These are phyloP conservation scores for Lacerta agilis DNA, from an alignment of 2,797 vertebrate species.

Conservation along the genomic window DNA sequence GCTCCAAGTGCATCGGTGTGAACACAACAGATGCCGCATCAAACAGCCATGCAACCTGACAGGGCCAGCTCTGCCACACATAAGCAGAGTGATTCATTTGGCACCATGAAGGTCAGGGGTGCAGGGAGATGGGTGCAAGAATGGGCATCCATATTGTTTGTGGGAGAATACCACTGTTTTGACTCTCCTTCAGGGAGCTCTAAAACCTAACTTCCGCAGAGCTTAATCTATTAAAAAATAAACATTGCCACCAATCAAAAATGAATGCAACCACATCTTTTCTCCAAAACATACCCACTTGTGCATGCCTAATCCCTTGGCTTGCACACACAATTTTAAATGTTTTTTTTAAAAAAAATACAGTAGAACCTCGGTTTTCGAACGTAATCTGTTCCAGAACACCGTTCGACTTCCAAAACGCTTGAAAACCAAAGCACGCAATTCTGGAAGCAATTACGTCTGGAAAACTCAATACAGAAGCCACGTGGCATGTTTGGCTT, in stretches of 20 bases:
- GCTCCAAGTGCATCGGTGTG: background rate
- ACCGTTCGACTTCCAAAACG: too few relatives aligned
- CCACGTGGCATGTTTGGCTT: rapidly evolving
- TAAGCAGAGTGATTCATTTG: background rate
- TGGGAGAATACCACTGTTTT: background rate
- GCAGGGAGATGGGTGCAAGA: background rate
- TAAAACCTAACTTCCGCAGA: background rate
- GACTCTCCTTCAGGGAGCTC: background rate
- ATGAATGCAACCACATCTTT: too few relatives aligned
- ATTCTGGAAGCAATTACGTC: too few relatives aligned
- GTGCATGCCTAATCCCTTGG: background rate
- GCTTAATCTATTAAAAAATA: background rate
- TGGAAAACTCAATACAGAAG: too few relatives aligned
- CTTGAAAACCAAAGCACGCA: too few relatives aligned
- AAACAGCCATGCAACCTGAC: background rate
- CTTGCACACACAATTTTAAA: background rate
- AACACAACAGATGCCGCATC: too few relatives aligned
- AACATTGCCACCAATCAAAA: background rate
- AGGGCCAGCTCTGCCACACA: background rate
- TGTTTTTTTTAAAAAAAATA: too few relatives aligned
- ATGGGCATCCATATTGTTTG: background rate
- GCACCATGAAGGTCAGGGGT: background rate
- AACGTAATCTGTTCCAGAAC: too few relatives aligned
- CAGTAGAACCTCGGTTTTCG: too few relatives aligned
- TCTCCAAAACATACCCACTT: background rate